phyloP scores from a whole-genome alignment of 2,888 invertebrate genomes.

The Dugesia japonica region DNA sequence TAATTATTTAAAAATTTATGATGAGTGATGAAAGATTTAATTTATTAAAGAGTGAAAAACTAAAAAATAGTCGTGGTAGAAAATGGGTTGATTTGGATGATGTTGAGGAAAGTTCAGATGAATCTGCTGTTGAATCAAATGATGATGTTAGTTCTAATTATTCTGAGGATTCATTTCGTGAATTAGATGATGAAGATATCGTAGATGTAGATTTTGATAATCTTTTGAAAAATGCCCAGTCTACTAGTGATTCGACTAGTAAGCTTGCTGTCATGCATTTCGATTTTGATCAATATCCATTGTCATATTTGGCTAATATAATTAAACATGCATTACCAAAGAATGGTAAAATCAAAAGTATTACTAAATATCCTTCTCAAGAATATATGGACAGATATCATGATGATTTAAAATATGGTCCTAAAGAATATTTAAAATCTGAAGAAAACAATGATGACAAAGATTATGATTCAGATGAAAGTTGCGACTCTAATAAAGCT shows the following conservation, averaged over 20 bases:
- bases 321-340: background rate
- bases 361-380: background rate
- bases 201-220: background rate
- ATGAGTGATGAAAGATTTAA: background rate
- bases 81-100: background rate
- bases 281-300: background rate
- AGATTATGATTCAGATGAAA: too few relatives aligned
- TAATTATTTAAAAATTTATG: too few relatives aligned
- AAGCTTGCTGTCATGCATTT: background rate
- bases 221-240: background rate
- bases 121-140: background rate
- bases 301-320: background rate
- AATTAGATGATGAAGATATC: too few relatives aligned
- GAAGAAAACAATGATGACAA: too few relatives aligned
- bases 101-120: background rate
- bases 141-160: too few relatives aligned
- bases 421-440: background rate
- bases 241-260: background rate
- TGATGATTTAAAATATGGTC: background rate
- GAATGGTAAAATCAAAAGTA: background rate
- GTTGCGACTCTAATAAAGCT: too few relatives aligned
- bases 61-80: background rate
- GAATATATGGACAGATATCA: background rate
- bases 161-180: too few relatives aligned
- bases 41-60: background rate